These are phyloP conservation scores for Oncorhynchus keta DNA, from an alignment of 2,113 vertebrate genomes.

Conservation along the genomic window DNA sequence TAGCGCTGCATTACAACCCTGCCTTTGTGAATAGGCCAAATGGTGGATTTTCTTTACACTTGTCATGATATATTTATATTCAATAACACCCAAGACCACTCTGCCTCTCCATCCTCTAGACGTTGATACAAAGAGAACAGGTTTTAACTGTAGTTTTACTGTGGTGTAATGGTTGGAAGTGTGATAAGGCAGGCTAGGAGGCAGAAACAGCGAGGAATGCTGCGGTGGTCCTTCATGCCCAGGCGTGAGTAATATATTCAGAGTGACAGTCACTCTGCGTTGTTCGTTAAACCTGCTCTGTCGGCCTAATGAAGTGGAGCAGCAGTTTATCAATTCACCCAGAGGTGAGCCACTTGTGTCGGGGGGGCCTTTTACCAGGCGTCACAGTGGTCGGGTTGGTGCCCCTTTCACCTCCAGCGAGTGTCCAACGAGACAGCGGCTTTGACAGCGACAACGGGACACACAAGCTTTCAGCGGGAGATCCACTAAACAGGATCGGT, in stretches of 20 bases:
- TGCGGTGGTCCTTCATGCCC: conserved; percentile 66
- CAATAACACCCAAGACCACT: conserved; percentile 70
- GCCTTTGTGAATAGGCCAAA: conserved; percentile 76
- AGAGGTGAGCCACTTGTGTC: conserved; percentile 62
- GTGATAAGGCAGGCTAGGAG: neutral
- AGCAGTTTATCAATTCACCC: conserved; percentile 78
- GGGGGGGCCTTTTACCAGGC: conserved; percentile 44
- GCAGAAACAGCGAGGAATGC: conserved; percentile 35
- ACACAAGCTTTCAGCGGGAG: conserved; percentile 39
- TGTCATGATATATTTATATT: conserved; percentile 76
- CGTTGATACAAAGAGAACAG: conserved; percentile 34
- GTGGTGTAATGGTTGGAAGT: no score
- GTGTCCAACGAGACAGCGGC: conserved; percentile 49
- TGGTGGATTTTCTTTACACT: conserved; percentile 72
- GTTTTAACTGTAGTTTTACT: no score
- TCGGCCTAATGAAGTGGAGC: conserved; percentile 81
- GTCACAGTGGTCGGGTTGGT: conserved; percentile 70
- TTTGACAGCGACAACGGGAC: conserved; percentile 47
- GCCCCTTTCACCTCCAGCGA: conserved; percentile 70
- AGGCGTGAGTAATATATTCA: conserved; percentile 69
- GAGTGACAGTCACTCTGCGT: conserved; percentile 56
- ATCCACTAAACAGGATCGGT: conserved; percentile 76
- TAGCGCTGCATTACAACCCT: conserved; percentile 65
- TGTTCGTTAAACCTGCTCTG: conserved; percentile 77
- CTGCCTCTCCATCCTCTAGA: conserved; percentile 46